Conservation (phyloP, 2,113 vertebrate species). For the Ceratotherium simum region DNA sequence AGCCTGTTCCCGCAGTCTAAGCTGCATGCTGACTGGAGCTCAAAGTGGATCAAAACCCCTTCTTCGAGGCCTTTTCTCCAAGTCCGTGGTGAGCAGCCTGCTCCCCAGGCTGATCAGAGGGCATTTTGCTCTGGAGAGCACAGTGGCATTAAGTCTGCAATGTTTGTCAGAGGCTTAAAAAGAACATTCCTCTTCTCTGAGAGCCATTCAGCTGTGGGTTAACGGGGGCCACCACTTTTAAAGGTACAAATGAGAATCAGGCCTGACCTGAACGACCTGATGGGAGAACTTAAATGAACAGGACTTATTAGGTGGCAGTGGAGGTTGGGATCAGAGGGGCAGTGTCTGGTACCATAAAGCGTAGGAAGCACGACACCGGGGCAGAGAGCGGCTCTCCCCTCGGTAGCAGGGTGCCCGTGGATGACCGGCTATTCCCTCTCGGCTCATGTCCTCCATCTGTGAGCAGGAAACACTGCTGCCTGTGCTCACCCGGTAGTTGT, state of each 20-base stretch:
- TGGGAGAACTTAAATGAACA: neutral
- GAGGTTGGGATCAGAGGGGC: neutral
- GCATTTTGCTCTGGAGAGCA: neutral
- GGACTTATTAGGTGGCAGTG: neutral
- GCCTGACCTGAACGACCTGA: neutral
- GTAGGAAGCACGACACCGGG: fast-evolving
- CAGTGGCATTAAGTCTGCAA: neutral
- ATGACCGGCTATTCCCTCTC: neutral
- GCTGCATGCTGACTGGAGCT: neutral
- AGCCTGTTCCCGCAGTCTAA: neutral
- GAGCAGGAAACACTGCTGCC: neutral
- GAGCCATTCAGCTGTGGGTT: neutral
- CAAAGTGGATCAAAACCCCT: neutral
- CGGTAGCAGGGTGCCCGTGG: neutral
- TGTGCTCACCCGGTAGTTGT: fast-evolving
- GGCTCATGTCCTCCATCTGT: neutral
- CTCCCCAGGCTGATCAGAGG: slow-evolving; percentile 8
- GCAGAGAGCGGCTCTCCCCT: no score
- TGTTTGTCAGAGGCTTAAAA: neutral
- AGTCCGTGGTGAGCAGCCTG: neutral
- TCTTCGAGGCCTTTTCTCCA: neutral
- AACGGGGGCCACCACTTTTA: slow-evolving; percentile 17
- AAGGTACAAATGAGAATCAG: neutral
- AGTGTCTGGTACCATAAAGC: neutral
- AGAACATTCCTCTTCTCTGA: neutral